These are phyloP conservation scores for Mesitornis unicolor DNA, from an alignment of 2,113 vertebrate species.

Conservation along the genomic window DNA sequence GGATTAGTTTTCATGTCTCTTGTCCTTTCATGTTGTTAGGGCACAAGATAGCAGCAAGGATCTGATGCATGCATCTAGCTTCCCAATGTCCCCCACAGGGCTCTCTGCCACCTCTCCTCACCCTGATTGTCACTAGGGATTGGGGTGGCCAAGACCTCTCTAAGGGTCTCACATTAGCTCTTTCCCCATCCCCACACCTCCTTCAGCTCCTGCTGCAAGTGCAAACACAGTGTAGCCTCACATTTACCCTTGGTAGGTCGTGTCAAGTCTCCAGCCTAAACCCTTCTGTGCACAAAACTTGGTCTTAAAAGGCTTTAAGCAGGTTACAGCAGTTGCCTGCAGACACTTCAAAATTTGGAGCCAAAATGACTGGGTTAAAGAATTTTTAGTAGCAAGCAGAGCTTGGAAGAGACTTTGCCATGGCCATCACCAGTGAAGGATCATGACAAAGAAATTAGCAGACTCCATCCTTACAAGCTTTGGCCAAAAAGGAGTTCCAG, in stretches of 20 bases:
- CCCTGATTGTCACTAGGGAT: not conserved
- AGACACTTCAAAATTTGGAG: not conserved
- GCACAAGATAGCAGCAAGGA: rapidly evolving
- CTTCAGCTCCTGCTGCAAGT: not conserved
- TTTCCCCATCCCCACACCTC: not conserved
- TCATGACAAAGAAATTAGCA: not conserved
- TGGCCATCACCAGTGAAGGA: no score
- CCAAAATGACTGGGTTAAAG: not conserved
- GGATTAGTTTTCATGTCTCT: not conserved
- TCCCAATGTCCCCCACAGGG: not conserved
- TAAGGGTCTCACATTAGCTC: not conserved
- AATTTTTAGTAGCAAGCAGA: not conserved
- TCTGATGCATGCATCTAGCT: rapidly evolving
- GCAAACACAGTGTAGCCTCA: not conserved
- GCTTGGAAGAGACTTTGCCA: not conserved
- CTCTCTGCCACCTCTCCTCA: not conserved
- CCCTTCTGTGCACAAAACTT: not conserved
- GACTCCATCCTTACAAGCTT: not conserved
- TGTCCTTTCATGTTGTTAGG: not conserved
- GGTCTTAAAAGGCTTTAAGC: not conserved
- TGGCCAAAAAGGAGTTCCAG: not conserved
- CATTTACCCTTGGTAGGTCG: rapidly evolving
- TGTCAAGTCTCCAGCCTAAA: not conserved
- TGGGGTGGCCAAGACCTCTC: not conserved
- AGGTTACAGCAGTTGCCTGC: not conserved